Base-by-base conservation (phyloP, 2,888 invertebrate species). In the Achlya flavicornis region DNA sequence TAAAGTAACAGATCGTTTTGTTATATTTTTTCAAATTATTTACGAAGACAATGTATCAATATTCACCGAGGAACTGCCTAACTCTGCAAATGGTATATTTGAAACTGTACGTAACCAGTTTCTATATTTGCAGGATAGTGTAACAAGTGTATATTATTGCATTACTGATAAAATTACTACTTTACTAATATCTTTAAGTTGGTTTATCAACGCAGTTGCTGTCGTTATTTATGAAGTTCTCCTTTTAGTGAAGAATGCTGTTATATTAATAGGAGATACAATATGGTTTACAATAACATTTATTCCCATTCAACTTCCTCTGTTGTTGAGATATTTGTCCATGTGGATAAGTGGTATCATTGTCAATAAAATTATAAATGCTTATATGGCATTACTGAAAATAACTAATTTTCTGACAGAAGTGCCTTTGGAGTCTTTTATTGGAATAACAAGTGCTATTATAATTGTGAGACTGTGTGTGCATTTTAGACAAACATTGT, bases 361-460 rank as follows among this genome's bases (percentile, higher is more conserved):
- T 43, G 63, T 84, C 12, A 74, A 69, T 59, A 61, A 69, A 58
- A 67, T 84, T 57, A 77, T 90, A 46, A 84, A 90, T 73, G 77
- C 74, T 0, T 92, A 93, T 65, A 85, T 86, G 86, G 76, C 76
- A 53, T 80, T 93, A 66, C 80, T 93, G 64, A 85, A 80, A 67
- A 80, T 92, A 64, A 91, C 92, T 11, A 91, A 92, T 74, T 93
- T 88, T 78, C 78, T 93, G 64, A 89, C 92, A 61, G 93, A 93
- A 86, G 91, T 93, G 77, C 93, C 93, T 78, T 84, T 93, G 64
- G 86, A 93, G 73, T 92, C 93, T 57, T 91, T 93, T 71, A 75
- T 90, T 72, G 93, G 93, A 46, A 86, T 93, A 62, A 80, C 87
- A 66, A 84, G 86, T 81, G 82, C 89, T 62, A 88, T 93, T 64